Conservation (phyloP, 2,113 vertebrate species). For the Rhinichthys klamathensis region DNA sequence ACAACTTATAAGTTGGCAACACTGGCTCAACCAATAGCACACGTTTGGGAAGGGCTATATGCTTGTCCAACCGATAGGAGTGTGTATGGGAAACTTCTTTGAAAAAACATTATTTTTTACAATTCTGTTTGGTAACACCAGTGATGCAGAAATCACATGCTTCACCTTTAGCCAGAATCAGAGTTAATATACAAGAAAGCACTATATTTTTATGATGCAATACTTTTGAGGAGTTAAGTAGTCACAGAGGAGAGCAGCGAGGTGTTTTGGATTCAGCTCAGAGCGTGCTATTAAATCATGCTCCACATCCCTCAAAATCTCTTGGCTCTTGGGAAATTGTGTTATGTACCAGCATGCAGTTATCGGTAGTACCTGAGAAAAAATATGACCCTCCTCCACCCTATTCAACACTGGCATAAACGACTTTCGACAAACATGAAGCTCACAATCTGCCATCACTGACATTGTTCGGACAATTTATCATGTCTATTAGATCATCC, state of each 20-base stretch:
- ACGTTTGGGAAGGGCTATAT: background rate
- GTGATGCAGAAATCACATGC: slow-evolving; percentile 6
- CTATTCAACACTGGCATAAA: background rate
- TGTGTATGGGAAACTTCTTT: background rate
- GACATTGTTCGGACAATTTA: background rate
- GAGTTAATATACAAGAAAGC: background rate
- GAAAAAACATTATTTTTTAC: background rate
- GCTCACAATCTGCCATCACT: slow-evolving; percentile 8
- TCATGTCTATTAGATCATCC: background rate
- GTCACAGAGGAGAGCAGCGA: background rate
- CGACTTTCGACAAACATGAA: background rate
- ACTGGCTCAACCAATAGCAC: background rate
- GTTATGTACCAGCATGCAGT: slow-evolving; percentile 22
- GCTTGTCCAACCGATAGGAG: background rate
- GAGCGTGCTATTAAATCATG: background rate
- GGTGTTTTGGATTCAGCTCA: slow-evolving; percentile 15
- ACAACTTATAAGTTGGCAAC: background rate
- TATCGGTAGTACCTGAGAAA: background rate
- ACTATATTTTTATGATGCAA: background rate
- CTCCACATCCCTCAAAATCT: background rate
- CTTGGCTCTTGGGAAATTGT: slow-evolving; percentile 10
- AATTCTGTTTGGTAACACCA: background rate
- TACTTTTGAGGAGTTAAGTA: background rate
- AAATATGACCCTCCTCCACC: background rate
- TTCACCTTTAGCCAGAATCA: background rate